These are phyloP conservation scores for Hemiprocne comata DNA, from an alignment of 2,113 vertebrate species.

Conservation along the genomic window DNA sequence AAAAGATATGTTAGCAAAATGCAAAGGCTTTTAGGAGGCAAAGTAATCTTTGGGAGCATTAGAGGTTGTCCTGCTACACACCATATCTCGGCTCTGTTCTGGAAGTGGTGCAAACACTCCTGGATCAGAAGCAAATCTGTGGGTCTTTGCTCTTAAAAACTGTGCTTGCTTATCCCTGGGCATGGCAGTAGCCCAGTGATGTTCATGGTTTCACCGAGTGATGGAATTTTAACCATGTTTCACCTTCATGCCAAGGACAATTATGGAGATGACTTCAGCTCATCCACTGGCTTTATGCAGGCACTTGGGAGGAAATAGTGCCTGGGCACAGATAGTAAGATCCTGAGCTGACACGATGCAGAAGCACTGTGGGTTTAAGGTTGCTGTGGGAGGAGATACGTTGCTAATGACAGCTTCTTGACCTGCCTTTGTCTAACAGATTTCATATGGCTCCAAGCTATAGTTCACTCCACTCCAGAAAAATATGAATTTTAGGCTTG, in stretches of 20 bases:
- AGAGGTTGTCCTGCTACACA: neutral
- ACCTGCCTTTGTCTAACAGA: neutral
- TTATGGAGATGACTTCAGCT: neutral
- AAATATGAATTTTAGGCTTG: neutral
- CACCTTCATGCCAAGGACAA: neutral
- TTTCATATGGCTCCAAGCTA: neutral
- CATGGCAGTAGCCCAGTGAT: neutral
- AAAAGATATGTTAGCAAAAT: neutral
- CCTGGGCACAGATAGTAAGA: neutral
- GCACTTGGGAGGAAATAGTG: neutral
- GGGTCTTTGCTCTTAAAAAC: neutral
- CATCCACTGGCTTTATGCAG: neutral
- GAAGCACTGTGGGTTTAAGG: neutral
- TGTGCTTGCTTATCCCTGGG: neutral
- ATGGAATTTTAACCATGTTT: neutral
- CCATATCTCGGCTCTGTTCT: neutral
- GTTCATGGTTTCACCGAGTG: neutral
- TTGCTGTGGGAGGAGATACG: neutral
- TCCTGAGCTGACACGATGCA: neutral
- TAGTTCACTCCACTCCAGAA: neutral
- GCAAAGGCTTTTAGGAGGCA: neutral
- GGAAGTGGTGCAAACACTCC: neutral
- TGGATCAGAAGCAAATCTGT: neutral
- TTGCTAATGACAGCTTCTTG: neutral
- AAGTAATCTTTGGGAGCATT: neutral